Percentiles rank a stretch among this genome's conserved stretches.
Conservation (phyloP, 2,797 vertebrate genomes). For the Oreortyx pictus region DNA sequence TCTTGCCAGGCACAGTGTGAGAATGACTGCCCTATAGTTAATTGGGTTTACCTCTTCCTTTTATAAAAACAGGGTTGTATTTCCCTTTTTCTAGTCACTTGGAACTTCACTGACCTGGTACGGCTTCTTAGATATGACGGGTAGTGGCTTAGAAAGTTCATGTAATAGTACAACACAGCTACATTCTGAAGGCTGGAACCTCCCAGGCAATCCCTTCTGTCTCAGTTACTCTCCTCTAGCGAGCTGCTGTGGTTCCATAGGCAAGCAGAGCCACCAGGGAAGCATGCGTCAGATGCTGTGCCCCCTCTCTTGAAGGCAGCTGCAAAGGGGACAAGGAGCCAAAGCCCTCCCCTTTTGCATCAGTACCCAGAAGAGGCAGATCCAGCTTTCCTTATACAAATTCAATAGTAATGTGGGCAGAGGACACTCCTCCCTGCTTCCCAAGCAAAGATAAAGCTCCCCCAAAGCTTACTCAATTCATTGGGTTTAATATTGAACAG, state of each 20-base stretch:
- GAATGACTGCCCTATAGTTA: neutral
- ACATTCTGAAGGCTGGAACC: neutral
- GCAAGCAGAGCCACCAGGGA: neutral
- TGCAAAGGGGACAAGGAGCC: neutral
- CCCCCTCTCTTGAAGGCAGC: neutral
- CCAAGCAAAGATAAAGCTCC: neutral
- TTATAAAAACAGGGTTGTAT: neutral
- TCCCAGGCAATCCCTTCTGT: neutral
- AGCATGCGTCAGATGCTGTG: fast-evolving
- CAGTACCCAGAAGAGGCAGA: neutral
- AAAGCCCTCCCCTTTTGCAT: neutral
- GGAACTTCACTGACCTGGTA: neutral
- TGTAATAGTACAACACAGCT: neutral
- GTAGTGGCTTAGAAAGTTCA: neutral
- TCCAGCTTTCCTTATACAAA: neutral
- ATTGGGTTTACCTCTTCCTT: neutral
- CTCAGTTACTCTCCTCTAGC: neutral
- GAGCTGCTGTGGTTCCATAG: neutral
- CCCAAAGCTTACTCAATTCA: neutral
- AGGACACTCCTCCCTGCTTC: neutral
- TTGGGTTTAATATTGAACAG: neutral
- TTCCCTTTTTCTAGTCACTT: neutral
- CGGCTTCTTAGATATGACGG: neutral
- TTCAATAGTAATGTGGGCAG: neutral
- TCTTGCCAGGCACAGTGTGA: neutral